phyloP scores from a whole-genome alignment of 2,888 invertebrate genomes.

The Agriopis leucophaearia region DNA sequence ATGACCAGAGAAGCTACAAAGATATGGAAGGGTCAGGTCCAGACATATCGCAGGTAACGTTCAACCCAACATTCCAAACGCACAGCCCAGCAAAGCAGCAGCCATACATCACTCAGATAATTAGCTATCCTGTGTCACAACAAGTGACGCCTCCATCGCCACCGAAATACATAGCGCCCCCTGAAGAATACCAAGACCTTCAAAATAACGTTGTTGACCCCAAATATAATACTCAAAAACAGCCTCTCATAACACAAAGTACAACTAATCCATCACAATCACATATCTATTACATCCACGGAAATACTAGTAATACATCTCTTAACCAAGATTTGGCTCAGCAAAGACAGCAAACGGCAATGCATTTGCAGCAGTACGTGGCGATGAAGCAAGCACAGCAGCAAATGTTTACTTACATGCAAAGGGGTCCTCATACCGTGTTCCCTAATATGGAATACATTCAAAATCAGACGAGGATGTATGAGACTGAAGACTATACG shows the following conservation, averaged over 20 bases:
- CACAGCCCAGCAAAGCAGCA: slow-evolving; percentile 83
- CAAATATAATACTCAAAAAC: slow-evolving; percentile 63
- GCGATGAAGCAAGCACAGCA: slow-evolving; percentile 86
- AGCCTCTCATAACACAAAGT: slow-evolving; percentile 55
- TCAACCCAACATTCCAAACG: slow-evolving; percentile 84
- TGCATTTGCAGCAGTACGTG: slow-evolving; percentile 82
- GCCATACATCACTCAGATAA: slow-evolving; percentile 82
- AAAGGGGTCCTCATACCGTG: slow-evolving; percentile 78
- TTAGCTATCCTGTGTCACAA: slow-evolving; percentile 81
- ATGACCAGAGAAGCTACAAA: slow-evolving; percentile 71
- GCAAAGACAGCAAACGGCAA: slow-evolving; percentile 81
- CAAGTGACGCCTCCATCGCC: slow-evolving; percentile 80
- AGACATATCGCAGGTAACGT: slow-evolving; percentile 80
- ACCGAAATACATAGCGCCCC: slow-evolving; percentile 80
- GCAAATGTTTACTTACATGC: slow-evolving; percentile 79
- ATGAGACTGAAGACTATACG: slow-evolving; percentile 73
- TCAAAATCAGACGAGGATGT: slow-evolving; percentile 66
- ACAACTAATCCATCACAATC: slow-evolving; percentile 59
- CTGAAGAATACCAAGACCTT: slow-evolving; percentile 82
- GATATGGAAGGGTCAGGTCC: slow-evolving; percentile 64
- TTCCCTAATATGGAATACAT: slow-evolving; percentile 74
- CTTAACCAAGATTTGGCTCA: slow-evolving; percentile 74
- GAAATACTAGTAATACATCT: slow-evolving; percentile 62
- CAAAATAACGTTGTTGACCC: slow-evolving; percentile 71
- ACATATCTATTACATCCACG: slow-evolving; percentile 80